Percentiles rank a stretch among this genome's conserved stretches.
Conservation (phyloP, 1,140 invertebrate species). For the Penaeus japonicus region DNA sequence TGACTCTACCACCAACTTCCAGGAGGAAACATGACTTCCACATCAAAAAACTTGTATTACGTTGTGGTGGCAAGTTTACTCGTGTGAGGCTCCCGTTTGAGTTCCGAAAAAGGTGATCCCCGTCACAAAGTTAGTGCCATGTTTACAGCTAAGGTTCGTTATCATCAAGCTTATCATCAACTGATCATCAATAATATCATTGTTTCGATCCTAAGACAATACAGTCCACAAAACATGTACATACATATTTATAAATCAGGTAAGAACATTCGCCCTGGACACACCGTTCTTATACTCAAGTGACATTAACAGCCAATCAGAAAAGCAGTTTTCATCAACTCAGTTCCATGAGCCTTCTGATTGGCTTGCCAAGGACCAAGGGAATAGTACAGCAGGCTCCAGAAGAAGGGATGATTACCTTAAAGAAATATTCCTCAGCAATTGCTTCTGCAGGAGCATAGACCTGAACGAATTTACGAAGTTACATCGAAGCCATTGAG, state of each 20-base stretch:
- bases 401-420: neutral
- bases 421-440: no score
- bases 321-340: constrained; percentile 16
- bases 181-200: constrained; percentile 31
- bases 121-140: neutral
- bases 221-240: constrained; percentile 52
- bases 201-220: constrained; percentile 51
- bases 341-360: constrained; percentile 19
- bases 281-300: constrained; percentile 50
- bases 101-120: neutral
- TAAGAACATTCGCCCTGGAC: constrained; percentile 53
- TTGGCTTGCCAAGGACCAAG: constrained; percentile 48
- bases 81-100: no score
- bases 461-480: no score
- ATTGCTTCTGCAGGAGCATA: no score
- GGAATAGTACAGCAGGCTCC: constrained; percentile 40
- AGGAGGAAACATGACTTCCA: no score
- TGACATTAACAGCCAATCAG: constrained; percentile 52
- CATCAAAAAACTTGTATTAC: no score
- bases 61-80: no score
- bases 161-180: constrained; percentile 16
- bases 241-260: constrained; percentile 54
- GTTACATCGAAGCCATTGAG: no score
- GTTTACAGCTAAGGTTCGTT: neutral
- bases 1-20: no score